phyloP scores from a whole-genome alignment of 35 echinoderm and acorn worm genomes.

The Ophiothrix spiculata region DNA sequence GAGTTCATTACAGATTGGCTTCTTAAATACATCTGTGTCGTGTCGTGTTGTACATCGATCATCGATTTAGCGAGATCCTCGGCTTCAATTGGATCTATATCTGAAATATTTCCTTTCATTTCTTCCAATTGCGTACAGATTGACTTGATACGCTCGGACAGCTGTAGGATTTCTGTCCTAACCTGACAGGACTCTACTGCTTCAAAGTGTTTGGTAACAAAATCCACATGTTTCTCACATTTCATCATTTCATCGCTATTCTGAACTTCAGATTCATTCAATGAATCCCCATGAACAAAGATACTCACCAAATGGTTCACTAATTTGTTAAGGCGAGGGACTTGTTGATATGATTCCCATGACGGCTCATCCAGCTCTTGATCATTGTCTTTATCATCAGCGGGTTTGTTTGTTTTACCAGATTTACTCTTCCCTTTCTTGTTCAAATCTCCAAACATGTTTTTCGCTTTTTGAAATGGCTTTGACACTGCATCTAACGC shows the following conservation, averaged over 20 bases:
- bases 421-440: no score
- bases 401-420: no score
- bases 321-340: not conserved
- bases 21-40: no score
- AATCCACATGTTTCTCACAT: not conserved
- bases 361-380: not conserved
- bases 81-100: not conserved
- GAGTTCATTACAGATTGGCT: not conserved
- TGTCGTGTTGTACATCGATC: not conserved
- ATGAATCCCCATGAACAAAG: not conserved
- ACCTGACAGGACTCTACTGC: not conserved
- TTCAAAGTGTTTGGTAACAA: not conserved
- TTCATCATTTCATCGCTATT: not conserved
- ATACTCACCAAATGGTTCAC: not conserved
- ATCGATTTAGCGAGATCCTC: not conserved
- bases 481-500: no score
- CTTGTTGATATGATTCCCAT: not conserved
- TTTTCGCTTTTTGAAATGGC: not conserved
- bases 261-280: not conserved
- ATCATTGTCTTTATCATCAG: not conserved
- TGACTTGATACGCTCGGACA: not conserved
- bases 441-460: not conserved
- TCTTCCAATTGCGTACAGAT: not conserved
- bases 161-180: not conserved
- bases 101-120: not conserved